These are phyloP conservation scores for Caenorhabditis sulstoni DNA, from an alignment of 2,888 invertebrate genomes.

Conservation along the genomic window DNA sequence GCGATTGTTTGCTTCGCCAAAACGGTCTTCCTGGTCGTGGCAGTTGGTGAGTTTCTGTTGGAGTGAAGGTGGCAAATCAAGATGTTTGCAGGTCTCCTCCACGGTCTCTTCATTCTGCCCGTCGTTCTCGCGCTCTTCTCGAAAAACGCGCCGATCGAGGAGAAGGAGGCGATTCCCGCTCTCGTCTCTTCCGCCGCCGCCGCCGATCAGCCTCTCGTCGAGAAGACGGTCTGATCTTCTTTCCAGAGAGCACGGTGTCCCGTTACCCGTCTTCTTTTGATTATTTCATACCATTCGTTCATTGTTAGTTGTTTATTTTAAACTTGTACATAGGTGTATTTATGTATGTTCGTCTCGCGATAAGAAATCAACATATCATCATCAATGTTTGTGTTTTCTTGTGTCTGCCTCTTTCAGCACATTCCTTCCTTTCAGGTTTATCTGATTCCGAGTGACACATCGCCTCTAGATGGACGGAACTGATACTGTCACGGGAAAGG, in stretches of 20 bases:
- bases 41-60: constrained; percentile 56
- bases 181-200: constrained; percentile 17
- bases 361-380: constrained; percentile 1
- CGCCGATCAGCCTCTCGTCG: constrained; percentile 31
- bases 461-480: constrained; percentile 15
- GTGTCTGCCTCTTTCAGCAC: background rate
- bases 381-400: constrained; percentile 4
- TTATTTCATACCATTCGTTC: background rate
- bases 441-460: constrained; percentile 22
- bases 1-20: constrained; percentile 80
- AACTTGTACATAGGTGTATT: background rate
- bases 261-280: background rate
- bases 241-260: background rate
- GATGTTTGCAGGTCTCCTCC: constrained; percentile 65
- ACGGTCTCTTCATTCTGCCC: constrained; percentile 72
- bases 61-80: background rate
- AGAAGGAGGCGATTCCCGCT: constrained; percentile 27
- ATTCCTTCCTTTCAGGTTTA: background rate
- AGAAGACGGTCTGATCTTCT: constrained; percentile 22
- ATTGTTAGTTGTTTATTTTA: background rate
- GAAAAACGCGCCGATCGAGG: constrained; percentile 21
- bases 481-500: constrained; percentile 15
- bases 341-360: constrained; percentile 8
- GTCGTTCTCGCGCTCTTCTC: constrained; percentile 65
- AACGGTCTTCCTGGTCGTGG: constrained; percentile 68